phyloP scores from a whole-genome alignment of 1,140 invertebrate genomes.

The Geopemphigus sp. region DNA sequence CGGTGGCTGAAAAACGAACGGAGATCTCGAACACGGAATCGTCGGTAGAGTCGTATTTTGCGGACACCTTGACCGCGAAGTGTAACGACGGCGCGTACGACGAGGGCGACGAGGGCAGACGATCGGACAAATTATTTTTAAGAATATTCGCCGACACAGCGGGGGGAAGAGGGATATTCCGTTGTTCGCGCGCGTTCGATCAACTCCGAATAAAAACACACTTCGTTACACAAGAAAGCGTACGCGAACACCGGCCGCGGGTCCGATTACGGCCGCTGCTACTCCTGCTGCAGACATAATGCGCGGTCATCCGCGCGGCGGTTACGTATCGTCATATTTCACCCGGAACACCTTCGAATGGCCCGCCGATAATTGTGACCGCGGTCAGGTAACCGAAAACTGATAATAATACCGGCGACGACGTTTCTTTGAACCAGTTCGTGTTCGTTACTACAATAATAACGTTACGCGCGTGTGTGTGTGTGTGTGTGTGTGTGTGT shows the following conservation, averaged over 20 bases:
- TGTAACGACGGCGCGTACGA: neutral
- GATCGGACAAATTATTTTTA: conserved; percentile 22
- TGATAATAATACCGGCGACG: neutral
- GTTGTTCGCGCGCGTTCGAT: no score
- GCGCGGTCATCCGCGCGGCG: conserved; percentile 26
- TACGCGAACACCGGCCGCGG: no score
- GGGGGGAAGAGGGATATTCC: no score
- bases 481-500: no score
- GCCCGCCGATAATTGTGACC: conserved; percentile 22
- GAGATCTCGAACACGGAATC: no score
- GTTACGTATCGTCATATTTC: conserved; percentile 27
- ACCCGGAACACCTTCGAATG: conserved; percentile 21
- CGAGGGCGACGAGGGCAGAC: neutral
- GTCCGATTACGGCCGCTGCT: conserved; percentile 19
- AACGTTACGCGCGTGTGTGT: no score
- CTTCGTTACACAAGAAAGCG: no score
- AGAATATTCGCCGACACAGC: neutral
- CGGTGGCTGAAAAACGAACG: no score
- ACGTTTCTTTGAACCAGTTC: neutral
- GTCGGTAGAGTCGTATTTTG: no score
- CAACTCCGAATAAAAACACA: neutral
- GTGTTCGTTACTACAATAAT: no score
- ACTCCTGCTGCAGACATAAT: neutral
- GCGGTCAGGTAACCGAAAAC: conserved; percentile 40
- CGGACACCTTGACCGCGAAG: no score